phyloP scores from a whole-genome alignment of 2,888 invertebrate genomes.

The Nephrotoma appendiculata region DNA sequence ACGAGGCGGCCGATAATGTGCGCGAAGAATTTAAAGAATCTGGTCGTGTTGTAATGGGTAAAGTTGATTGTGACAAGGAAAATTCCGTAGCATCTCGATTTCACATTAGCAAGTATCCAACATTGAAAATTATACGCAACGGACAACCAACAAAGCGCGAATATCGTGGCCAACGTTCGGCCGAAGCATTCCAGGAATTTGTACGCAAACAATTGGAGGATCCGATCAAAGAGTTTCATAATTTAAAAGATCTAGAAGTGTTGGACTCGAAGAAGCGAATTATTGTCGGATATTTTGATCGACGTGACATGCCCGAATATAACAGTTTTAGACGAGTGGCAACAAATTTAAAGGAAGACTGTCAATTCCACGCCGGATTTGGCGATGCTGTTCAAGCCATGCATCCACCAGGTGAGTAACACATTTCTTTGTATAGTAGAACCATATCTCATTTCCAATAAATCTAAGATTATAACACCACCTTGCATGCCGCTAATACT shows the following conservation, averaged over 20 bases:
- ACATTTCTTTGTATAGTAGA: background rate
- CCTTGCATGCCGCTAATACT: background rate
- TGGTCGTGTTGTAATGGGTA: constrained; percentile 83
- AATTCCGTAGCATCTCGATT: constrained; percentile 75
- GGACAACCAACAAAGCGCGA: constrained; percentile 81
- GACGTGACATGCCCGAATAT: constrained; percentile 65
- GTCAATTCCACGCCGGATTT: constrained; percentile 83
- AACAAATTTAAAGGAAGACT: constrained; percentile 84
- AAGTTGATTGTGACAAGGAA: constrained; percentile 95
- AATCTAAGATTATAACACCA: background rate
- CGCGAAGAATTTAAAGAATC: constrained; percentile 59
- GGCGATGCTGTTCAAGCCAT: constrained; percentile 67
- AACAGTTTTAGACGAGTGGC: constrained; percentile 67
- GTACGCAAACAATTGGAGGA: constrained; percentile 79
- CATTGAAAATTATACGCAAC: constrained; percentile 85
- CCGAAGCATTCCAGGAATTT: constrained; percentile 79
- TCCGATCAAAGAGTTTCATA: constrained; percentile 63
- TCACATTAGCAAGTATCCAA: constrained; percentile 97
- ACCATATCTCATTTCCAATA: background rate
- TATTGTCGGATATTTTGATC: constrained; percentile 82
- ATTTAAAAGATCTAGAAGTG: constrained; percentile 54
- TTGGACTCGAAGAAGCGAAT: constrained; percentile 71
- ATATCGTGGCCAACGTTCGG: constrained; percentile 80
- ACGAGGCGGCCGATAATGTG: constrained; percentile 85
- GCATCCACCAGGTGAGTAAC: constrained; percentile 60